Evolutionary conservation across 2,888 invertebrate species (phyloP), one percentile per base, ranked within the genome.

Genomic region (Zygaena filipendulae): DNA sequence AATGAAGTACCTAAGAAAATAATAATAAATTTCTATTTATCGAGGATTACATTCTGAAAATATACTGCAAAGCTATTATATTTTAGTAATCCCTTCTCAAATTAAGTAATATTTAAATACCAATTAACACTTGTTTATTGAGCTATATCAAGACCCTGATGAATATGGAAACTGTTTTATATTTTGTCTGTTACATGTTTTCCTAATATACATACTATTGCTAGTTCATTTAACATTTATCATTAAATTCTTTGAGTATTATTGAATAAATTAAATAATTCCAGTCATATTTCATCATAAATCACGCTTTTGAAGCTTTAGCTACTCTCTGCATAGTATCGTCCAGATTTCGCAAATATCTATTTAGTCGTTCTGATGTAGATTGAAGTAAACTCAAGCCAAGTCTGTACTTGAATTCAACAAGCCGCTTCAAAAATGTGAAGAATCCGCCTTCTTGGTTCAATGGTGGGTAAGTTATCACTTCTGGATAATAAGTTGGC

Each of bases 301-400:
- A n/a, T n/a, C n/a, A n/a, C n/a, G n/a, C n/a, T n/a, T 46, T 40
- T 9, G 69, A 71, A 14, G 63, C 64, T 20, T 55, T 62, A 3
- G 61, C 54, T 11, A 61, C 56, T 47, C 56, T 63, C 28, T 57
- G 46, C 23, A 48, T 45, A 13, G 51, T 39, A 36, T 54, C 48
- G 45, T 88, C 85, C 37, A 87, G 83, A 41, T 80, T 80, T 28
- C 82, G 80, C 21, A 88, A 62, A 53, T 88, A 88, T 46, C 81
- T 83, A 14, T 85, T 85, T 25, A 90, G 67, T 3, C 85, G 83
- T 28, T 86, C 84, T 6, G 88, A 86, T 2, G 88, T 86, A 32
- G 83, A 85, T 47, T 86, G 85, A 9, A 90, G 55, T 35, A 90
- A 74, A 32, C 86, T 85, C 29, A 90, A 54, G 0, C 89, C 88